Evolutionary conservation across 2,888 invertebrate species (phyloP), one percentile per base, ranked within the genome.

Genomic region (Silvanus unidentatus): DNA sequence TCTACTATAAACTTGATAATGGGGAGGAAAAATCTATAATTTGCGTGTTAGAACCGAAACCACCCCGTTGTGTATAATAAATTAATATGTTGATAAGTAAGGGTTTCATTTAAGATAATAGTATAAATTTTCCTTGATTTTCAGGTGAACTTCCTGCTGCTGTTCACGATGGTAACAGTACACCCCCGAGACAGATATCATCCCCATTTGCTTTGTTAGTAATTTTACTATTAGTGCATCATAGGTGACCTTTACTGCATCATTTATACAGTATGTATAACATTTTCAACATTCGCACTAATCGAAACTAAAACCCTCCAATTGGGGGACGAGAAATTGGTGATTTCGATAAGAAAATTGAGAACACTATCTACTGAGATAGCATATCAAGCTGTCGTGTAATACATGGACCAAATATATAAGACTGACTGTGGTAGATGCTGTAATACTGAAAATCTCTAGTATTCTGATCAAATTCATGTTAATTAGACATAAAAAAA

Each of bases 131-230:
- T 22, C 22, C 4, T 22, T 22, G 43, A 9, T 34, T 22, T 43
- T 63, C 63, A 65, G 66, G 66, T 15, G 66, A 67, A 53, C 54
- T 67, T 40, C 66, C 66, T 36, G 66, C 66, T 27, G 66, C 66
- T 13, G 66, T 67, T 5, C 66, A 66, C 47, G 59, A 60, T 41
- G 62, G 63, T 36, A 62, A 60, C 45, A 50, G 55, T 39, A 55
- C 57, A 8, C 45, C 56, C 6, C 44, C 45, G 16, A 50, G 49
- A 41, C 27, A 39, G 12, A 5, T 39, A 11, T 16, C 43, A 15
- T 15, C 29, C n/a, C 10, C 39, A 14, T 4, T 39, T 2, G 16
- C 39, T 22, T 13, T 39, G 14, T 16, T 43, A 15, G 29, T 27
- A n/a, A n/a, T 15, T 27, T 12, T 28, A 8, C 11, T 39, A 6